Evolutionary conservation across 2,888 invertebrate genomes (phyloP).

Genomic region (Pandemis corylana): DNA sequence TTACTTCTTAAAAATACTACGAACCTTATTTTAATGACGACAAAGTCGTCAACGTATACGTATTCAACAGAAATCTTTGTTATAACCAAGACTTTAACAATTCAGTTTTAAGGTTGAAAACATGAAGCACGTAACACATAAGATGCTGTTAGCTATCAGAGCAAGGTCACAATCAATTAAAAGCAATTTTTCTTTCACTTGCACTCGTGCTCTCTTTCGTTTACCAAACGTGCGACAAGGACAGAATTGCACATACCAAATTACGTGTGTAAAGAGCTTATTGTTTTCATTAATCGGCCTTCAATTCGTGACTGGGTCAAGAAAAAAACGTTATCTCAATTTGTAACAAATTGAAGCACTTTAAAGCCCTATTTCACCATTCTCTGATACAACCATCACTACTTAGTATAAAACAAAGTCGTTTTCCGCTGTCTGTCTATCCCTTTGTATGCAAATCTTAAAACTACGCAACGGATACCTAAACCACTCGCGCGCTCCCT

Average conservation of each 20-base stretch:
- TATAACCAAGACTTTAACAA: not conserved
- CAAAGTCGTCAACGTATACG: not conserved
- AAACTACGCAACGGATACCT: too few species aligned
- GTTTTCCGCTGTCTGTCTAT: too few species aligned
- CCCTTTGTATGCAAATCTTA: too few species aligned
- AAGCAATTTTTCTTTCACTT: conserved; percentile 19
- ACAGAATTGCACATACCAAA: not conserved
- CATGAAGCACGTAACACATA: not conserved
- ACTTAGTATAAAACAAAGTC: too few species aligned
- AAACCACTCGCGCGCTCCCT: too few species aligned
- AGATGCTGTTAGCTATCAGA: not conserved
- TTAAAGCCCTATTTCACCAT: too few species aligned
- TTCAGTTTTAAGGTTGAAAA: not conserved
- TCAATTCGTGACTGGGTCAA: conserved; percentile 37
- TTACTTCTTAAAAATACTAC: not conserved
- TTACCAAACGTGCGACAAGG: not conserved
- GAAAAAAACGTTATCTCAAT: conserved; percentile 22
- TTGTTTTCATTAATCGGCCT: conserved; percentile 34
- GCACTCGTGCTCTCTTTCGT: conserved; percentile 12
- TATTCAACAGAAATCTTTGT: not conserved
- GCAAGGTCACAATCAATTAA: conserved; percentile 14
- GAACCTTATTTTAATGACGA: not conserved
- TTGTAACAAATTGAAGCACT: conserved; percentile 1
- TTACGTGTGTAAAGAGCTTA: not conserved
- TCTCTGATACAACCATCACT: too few species aligned